Base-by-base conservation (phyloP, 2,113 vertebrate species). In the Anhinga rufa region DNA sequence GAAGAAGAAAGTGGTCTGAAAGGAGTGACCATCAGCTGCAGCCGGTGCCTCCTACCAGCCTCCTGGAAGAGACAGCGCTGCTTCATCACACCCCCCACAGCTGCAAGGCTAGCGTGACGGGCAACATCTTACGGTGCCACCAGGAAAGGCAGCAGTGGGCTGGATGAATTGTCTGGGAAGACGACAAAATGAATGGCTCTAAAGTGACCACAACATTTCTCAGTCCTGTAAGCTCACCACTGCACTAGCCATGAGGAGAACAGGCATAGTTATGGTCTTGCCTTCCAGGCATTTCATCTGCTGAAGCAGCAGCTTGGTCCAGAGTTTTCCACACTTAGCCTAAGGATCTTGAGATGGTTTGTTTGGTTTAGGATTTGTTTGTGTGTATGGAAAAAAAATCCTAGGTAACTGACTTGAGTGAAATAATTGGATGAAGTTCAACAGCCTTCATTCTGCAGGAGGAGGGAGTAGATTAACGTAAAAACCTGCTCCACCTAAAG, bases 171-270 rank as follows among this genome's bases (percentile, higher is more conserved):
- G 36, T 6, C 60, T 44, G 28, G 46, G 25, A 82, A 8, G 44
- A 68, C 9, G 31, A 44, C 28, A 48, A 74, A 36, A 18, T 13
- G 31, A 36, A 65, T 0, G 7, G 28, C 68, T 88, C 58, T 17
- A 1, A 38, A 65, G 44, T 2, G n/a, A 77, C 51, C 2, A 4
- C 28, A 42, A 42, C 2, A 31, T 25, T 32, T 62, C 36, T 77
- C 40, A 55, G 54, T 25, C 52, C 58, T 68, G 40, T 58, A 52
- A 52, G 18, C n/a, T 68, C 18, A 69, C 14, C n/a, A 22, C 38
- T 29, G 14, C 61, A 3, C 20, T 34, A n/a, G 16, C 25, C 0
- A 0, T 14, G 38, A 36, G 12, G 12, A 84, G 12, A 72, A 78
- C 15, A 58, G 31, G 9, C 9, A 4, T 8, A 58, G 36, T n/a